These are phyloP conservation scores for Pediacus dermestoides DNA, from an alignment of 2,888 invertebrate genomes.

Conservation along the genomic window DNA sequence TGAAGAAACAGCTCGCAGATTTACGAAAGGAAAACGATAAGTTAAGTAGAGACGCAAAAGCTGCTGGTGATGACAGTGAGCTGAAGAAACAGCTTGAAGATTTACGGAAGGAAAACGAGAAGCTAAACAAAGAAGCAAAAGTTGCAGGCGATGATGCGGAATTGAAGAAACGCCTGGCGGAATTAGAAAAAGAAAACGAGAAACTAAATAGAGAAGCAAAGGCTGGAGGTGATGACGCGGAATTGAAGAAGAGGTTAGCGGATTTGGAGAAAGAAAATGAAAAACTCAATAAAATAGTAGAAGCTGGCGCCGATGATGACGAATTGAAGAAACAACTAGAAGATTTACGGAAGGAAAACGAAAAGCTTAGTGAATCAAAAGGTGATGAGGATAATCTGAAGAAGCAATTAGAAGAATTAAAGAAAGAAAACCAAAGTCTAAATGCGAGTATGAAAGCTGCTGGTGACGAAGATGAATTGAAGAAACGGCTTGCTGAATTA, in stretches of 20 bases:
- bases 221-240: slow-evolving; percentile 17
- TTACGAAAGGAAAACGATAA: slow-evolving; percentile 17
- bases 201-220: slow-evolving; percentile 15
- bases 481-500: slow-evolving; percentile 20
- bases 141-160: slow-evolving; percentile 21
- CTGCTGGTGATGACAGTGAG: slow-evolving; percentile 3
- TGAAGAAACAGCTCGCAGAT: slow-evolving; percentile 14
- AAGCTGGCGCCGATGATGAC: slow-evolving; percentile 24
- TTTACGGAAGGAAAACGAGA: slow-evolving; percentile 16
- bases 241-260: slow-evolving; percentile 16
- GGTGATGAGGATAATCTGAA: not conserved
- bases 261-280: slow-evolving; percentile 23
- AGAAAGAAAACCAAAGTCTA: slow-evolving; percentile 16
- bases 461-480: not conserved
- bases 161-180: slow-evolving; percentile 16
- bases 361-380: not conserved
- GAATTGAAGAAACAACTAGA: slow-evolving; percentile 14
- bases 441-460: no score
- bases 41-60: slow-evolving; percentile 11
- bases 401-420: slow-evolving; percentile 4
- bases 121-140: slow-evolving; percentile 18
- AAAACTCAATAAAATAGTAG: slow-evolving; percentile 28
- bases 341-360: not conserved
- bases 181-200: slow-evolving; percentile 17
- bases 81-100: slow-evolving; percentile 6